phyloP scores from a whole-genome alignment of 2,888 invertebrate species.

The Tanytarsus gracilentus region DNA sequence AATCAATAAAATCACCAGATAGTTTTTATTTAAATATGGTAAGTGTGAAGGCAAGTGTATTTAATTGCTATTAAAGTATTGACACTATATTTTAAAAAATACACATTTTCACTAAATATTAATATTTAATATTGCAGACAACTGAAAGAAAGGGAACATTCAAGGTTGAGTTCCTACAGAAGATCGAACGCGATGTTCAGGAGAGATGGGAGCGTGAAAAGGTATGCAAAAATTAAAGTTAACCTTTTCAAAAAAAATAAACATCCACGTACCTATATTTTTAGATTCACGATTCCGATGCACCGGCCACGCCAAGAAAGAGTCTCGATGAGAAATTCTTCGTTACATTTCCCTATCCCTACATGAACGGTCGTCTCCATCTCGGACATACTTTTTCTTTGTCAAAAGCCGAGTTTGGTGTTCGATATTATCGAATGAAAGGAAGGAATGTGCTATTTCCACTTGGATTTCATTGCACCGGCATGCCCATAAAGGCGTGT shows the following conservation, averaged over 20 bases:
- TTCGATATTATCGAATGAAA: slow-evolving; percentile 82
- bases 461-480: slow-evolving; percentile 98
- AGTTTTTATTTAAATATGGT: too few relatives aligned
- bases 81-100: too few relatives aligned
- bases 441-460: slow-evolving; percentile 90
- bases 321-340: slow-evolving; percentile 71
- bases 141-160: slow-evolving; percentile 84
- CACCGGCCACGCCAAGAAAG: slow-evolving; percentile 52
- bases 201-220: slow-evolving; percentile 73
- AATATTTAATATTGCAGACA: background rate
- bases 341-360: slow-evolving; percentile 95
- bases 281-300: slow-evolving; percentile 66
- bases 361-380: slow-evolving; percentile 98
- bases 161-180: slow-evolving; percentile 85
- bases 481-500: slow-evolving; percentile 99
- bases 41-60: too few relatives aligned
- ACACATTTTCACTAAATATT: too few relatives aligned
- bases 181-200: slow-evolving; percentile 81
- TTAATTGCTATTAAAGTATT: too few relatives aligned
- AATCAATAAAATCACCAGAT: too few relatives aligned
- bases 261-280: background rate
- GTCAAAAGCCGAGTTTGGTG: slow-evolving; percentile 96
- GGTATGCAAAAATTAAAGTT: slow-evolving; percentile 38
- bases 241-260: background rate
- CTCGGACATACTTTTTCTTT: slow-evolving; percentile 95